Percentiles rank a stretch among this genome's conserved stretches.
Conservation (phyloP, 2,113 vertebrate genomes). For the Trochalopteron elliotii region DNA sequence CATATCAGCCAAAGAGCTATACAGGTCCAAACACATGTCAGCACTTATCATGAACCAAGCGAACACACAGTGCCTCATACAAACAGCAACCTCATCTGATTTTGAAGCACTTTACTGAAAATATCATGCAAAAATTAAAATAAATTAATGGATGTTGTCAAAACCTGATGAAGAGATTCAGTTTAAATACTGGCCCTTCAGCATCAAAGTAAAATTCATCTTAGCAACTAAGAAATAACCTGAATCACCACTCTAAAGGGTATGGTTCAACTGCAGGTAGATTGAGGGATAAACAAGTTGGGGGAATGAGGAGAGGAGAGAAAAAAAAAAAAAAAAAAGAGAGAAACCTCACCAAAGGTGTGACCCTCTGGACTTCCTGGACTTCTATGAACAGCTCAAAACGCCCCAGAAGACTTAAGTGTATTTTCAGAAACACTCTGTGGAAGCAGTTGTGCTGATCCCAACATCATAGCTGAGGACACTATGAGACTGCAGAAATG, state of each 20-base stretch:
- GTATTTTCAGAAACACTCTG: not conserved
- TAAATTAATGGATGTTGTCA: not conserved
- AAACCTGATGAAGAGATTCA: not conserved
- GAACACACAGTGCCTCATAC: not conserved
- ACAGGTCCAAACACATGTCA: accelerated
- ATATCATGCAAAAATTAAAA: not conserved
- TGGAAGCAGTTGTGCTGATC: not conserved
- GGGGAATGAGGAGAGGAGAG: not conserved
- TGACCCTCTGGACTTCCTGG: not conserved
- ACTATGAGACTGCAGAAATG: not conserved
- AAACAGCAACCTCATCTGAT: not conserved
- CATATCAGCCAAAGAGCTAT: not conserved
- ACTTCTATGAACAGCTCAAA: not conserved
- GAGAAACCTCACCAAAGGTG: not conserved
- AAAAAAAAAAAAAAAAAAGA: not conserved
- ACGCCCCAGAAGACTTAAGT: not conserved
- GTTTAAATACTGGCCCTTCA: not conserved
- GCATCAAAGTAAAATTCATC: not conserved
- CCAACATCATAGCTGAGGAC: not conserved
- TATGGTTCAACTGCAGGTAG: not conserved
- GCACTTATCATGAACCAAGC: not conserved
- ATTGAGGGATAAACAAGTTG: not conserved
- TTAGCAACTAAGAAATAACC: not conserved
- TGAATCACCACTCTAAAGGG: not conserved
- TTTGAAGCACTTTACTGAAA: not conserved